phyloP scores from a whole-genome alignment of 2,113 vertebrate species.

The Mystacornis crossleyi region DNA sequence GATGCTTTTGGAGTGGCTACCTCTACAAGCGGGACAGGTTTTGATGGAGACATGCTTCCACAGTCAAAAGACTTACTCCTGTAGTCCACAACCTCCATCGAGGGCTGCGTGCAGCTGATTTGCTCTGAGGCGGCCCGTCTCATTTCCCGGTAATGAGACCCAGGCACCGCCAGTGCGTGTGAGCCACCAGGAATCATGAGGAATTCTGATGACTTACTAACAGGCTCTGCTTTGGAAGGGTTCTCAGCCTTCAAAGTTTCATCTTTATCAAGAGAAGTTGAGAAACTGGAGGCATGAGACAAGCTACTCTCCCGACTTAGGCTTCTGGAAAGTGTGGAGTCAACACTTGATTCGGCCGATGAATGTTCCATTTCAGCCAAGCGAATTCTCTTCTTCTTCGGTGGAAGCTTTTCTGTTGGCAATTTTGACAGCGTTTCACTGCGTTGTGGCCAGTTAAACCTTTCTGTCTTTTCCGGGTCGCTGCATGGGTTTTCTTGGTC shows the following conservation, averaged over 20 bases:
- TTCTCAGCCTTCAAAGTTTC: conserved; percentile 85
- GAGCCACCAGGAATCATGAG: conserved; percentile 81
- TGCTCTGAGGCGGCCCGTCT: conserved; percentile 93
- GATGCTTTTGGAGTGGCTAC: conserved; percentile 64
- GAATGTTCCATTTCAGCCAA: conserved; percentile 95
- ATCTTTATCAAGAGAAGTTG: conserved; percentile 92
- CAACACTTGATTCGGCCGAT: conserved; percentile 91
- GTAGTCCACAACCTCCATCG: conserved; percentile 87
- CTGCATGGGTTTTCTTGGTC: conserved; percentile 82
- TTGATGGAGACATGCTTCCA: conserved; percentile 82
- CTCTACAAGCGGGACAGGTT: conserved; percentile 69
- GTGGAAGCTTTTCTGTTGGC: conserved; percentile 95
- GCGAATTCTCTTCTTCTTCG: conserved; percentile 96
- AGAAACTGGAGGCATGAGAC: conserved; percentile 92
- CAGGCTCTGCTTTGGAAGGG: conserved; percentile 77
- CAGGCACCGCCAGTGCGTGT: conserved; percentile 86
- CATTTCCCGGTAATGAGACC: conserved; percentile 82
- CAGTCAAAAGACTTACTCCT: conserved; percentile 97
- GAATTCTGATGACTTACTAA: conserved; percentile 80
- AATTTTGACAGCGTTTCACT: conserved; percentile 95
- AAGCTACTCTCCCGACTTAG: conserved; percentile 94
- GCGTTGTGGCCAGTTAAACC: conserved; percentile 94
- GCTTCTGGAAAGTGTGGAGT: conserved; percentile 92
- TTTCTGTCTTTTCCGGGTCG: conserved; percentile 87
- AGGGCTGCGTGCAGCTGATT: conserved; percentile 85